Evolutionary conservation across 2,888 invertebrate genomes (phyloP).

Genomic region (Tribolium freemani): DNA sequence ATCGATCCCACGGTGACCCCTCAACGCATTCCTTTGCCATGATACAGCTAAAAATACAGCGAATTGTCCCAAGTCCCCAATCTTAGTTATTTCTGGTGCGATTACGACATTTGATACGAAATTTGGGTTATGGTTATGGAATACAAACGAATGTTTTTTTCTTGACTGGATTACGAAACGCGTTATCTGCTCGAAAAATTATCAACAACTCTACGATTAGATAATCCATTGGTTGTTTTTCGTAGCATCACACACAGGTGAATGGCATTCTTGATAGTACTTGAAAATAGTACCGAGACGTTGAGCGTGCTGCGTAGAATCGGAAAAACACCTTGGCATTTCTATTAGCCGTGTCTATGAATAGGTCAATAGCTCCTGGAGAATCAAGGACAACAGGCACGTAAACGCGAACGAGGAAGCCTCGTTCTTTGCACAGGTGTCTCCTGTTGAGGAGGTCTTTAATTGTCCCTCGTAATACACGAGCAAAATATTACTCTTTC

Average conservation of each 20-base stretch:
- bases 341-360: slow-evolving; percentile 51
- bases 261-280: slow-evolving; percentile 30
- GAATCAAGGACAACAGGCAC: slow-evolving; percentile 54
- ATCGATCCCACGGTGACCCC: slow-evolving; percentile 31
- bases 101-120: slow-evolving; percentile 7
- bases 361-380: slow-evolving; percentile 58
- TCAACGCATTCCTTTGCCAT: slow-evolving; percentile 32
- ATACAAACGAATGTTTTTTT: slow-evolving; percentile 7
- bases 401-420: slow-evolving; percentile 34
- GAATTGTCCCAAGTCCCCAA: background rate
- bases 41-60: slow-evolving; percentile 27
- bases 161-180: slow-evolving; percentile 10
- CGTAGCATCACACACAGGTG: slow-evolving; percentile 11
- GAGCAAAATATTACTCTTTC: background rate
- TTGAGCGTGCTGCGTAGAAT: slow-evolving; percentile 18
- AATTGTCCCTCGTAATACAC: slow-evolving; percentile 7
- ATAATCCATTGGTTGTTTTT: slow-evolving; percentile 8
- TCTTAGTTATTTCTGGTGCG: background rate
- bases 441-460: background rate
- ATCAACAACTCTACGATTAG: slow-evolving; percentile 19
- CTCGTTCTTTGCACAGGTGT: slow-evolving; percentile 35
- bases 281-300: slow-evolving; percentile 31
- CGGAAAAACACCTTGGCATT: slow-evolving; percentile 37
- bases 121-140: slow-evolving; percentile 24
- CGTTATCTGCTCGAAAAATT: background rate